Evolutionary conservation across 2,888 invertebrate genomes (phyloP), one percentile per base, ranked within the genome.

Genomic region (Tachina fera): DNA sequence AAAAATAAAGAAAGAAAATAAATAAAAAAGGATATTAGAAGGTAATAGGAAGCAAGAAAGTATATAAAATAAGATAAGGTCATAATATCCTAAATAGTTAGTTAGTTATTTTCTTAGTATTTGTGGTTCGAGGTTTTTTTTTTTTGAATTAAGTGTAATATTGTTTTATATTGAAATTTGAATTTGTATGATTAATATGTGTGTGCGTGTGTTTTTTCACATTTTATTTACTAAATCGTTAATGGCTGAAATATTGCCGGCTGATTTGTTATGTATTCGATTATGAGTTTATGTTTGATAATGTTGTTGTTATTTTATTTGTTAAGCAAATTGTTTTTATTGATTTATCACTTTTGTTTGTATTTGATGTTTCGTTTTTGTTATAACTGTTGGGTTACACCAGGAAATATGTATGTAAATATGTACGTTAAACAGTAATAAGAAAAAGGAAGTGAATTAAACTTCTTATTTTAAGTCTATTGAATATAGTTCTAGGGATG

Each of bases 1-100:
- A 10, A 60, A 88, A 89, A 77, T 58, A 16, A 58, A 72, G 78
- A 87, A 89, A 88, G 86, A 88, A 82, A 31, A 3, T 31, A 88
- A 89, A 71, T 63, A 84, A 81, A 56, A 22, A 87, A 19, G 13
- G 31, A 4, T 31, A 31, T 71, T 13, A 31, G n/a, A 31, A 60
- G 89, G 88, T 74, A 88, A 43, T 31, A 31, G 31, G 31, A 61
- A 16, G n/a, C 9, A n/a, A 41, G 60, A 39, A 61, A 43, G n/a
- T 10, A 11, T 2, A 4, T 16, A 16, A 43, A 61, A 16, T 0
- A 31, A 58, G 10, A 14, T 61, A 61, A 61, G 16, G 11, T 3
- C 11, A 1, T 19, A 61, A 61, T 61, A 61, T 61, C 61, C 61
- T 41, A 61, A 61, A 61, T 4, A 61, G 61, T 61, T 41, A 43